Base-by-base conservation (phyloP, 2,113 vertebrate genomes). In the Osmerus mordax region DNA sequence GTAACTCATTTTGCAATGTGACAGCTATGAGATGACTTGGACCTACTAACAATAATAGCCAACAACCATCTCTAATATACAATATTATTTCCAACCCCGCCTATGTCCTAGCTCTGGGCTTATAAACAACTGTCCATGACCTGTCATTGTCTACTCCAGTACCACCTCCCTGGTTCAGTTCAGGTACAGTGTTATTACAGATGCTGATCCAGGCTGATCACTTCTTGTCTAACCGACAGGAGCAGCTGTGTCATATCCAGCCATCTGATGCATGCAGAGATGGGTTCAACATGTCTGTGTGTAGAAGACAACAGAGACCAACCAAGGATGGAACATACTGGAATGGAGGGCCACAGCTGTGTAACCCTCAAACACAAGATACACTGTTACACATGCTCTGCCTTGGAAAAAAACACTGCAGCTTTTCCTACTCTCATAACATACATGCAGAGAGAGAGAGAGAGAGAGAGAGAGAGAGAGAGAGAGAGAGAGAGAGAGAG, bases 221-320 rank as follows among this genome's bases (percentile, higher is more conserved):
- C 59, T 70, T 32, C 59, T 23, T 9, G 41, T 56, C 65, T 52
- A 79, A 71, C 18, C 47, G 65, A 68, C 69, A 68, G 36, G 36
- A 60, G 67, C 69, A 68, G 53, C 51, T 74, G 21, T 56, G 60
- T 55, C 41, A 21, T 32, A 64, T 69, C n/a, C n/a, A 23, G 18
- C 60, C 21, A 29, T 69, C 36, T 69, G 13, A 60, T 23, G 5
- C 58, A 54, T 25, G 41, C 4, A 41, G 25, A 65, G 36, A 67
- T 59, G 58, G 78, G 60, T 67, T 75, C 52, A 67, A 73, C 65
- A 65, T 19, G 32, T 59, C 51, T 53, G 58, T 71, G 32, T 59
- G 13, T 16, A 63, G 12, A 56, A 32, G 47, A 67, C 29, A 54
- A 63, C 56, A 65, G 25, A 73, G 32, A 60, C 53, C 62, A n/a